A percentile compares a stretch with the other conserved stretches of the same genome.
Conservation (phyloP, 2,797 vertebrate genomes). For the Percopsis omiscomaycus region DNA sequence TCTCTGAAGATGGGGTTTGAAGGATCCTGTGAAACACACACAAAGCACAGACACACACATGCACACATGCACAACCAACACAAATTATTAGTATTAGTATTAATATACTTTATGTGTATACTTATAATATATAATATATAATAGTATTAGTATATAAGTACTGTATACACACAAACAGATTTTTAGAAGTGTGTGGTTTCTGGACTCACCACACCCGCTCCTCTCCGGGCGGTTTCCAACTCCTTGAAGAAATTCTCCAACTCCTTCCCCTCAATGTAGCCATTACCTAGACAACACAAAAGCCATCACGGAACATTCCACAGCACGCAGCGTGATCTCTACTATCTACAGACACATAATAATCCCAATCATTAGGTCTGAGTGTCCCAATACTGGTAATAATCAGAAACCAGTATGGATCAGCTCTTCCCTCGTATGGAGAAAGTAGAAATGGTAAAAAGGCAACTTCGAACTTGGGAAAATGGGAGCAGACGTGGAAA, state of each 20-base stretch:
- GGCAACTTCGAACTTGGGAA: too few species aligned
- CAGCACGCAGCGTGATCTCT: background rate
- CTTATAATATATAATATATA: too few species aligned
- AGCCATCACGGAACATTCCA: background rate
- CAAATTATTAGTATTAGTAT: background rate
- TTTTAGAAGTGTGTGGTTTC: background rate
- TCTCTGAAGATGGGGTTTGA: conserved; percentile 85
- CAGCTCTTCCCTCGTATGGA: conserved; percentile 7
- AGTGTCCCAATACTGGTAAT: conserved; percentile 18
- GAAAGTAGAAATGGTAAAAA: too few species aligned
- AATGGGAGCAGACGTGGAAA: too few species aligned
- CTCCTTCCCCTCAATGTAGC: conserved; percentile 97
- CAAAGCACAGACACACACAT: conserved; percentile 20
- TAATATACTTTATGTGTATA: background rate
- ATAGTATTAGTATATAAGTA: background rate
- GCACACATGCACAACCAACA: background rate
- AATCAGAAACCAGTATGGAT: conserved; percentile 22
- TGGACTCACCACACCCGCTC: conserved; percentile 89
- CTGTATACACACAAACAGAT: background rate
- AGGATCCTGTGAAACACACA: conserved; percentile 74
- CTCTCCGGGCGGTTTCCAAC: conserved; percentile 89
- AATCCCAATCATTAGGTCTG: conserved; percentile 17
- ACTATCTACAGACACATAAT: background rate
- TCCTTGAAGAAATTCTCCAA: conserved; percentile 96
- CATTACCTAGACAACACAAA: conserved; percentile 82